Evolutionary conservation across 2,113 vertebrate genomes (phyloP), one percentile per base, ranked within the genome.

Genomic region (Ginglymostoma cirratum): DNA sequence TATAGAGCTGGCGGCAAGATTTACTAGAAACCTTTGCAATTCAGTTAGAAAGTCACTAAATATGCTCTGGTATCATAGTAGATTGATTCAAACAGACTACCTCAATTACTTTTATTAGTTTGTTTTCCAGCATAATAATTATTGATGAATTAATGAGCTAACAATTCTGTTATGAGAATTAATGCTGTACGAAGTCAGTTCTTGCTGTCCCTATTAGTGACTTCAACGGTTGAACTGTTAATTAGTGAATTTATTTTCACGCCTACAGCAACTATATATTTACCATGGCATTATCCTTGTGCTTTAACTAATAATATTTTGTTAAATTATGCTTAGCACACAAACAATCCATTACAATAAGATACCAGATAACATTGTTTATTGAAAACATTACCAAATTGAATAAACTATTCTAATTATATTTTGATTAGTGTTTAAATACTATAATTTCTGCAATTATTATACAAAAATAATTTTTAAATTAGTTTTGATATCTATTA

Each of bases 221-320:
- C 55, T 93, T 93, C 55, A 67, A 38, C 3, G 34, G 90, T 67
- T 38, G 27, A 2, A 38, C 23, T 67, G 4, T 67, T 93, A 65
- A 65, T 65, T 89, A 89, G 12, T 27, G 24, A 89, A 89, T 55
- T 48, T 52, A 5, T 89, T 89, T 89, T 52, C 86, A 27, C 27
- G 48, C 86, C 86, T 89, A 23, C 23, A 89, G 86, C 86, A 48
- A 21, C 48, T 27, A 52, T 52, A 89, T 89, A 27, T 52, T 52
- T 80, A 80, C 76, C 76, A 80, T 80, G 76, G 38, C 34, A n/a
- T 80, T 80, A 80, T 89, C 27, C 86, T 55, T 30, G 52, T 89
- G 27, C 86, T 89, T 48, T 89, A 55, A 89, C 30, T 48, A 89
- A 89, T 55, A 17, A 89, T 89, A 89, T 94, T 94, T 38, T 42